These are phyloP conservation scores for Myiopsitta monachus DNA, from an alignment of 2,113 vertebrate species.

Conservation along the genomic window DNA sequence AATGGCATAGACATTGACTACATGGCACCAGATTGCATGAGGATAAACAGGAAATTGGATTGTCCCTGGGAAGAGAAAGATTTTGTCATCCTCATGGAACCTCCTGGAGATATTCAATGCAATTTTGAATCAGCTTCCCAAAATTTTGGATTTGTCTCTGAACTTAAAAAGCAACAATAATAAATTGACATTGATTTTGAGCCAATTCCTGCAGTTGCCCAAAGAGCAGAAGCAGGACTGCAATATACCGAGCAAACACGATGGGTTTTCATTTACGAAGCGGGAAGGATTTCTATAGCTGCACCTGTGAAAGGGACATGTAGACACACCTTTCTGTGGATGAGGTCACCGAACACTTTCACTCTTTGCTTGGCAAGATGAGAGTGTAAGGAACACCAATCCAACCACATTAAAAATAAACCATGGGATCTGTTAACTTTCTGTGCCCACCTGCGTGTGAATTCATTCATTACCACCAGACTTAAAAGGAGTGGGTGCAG, in stretches of 20 bases:
- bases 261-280: neutral
- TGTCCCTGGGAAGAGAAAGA: neutral
- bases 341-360: constrained; percentile 65
- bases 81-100: neutral
- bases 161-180: neutral
- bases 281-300: neutral
- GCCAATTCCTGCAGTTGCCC: neutral
- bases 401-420: constrained; percentile 40
- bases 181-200: neutral
- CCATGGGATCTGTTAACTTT: constrained; percentile 15
- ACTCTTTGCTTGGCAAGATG: constrained; percentile 7
- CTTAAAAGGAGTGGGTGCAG: constrained; percentile 39
- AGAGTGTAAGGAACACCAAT: neutral
- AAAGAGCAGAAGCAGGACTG: neutral
- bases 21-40: neutral
- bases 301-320: constrained; percentile 55
- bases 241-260: neutral
- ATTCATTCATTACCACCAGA: constrained; percentile 48
- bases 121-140: neutral
- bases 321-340: constrained; percentile 15
- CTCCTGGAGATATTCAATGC: neutral
- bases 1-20: neutral
- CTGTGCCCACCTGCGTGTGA: constrained; percentile 41
- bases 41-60: neutral
- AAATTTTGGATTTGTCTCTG: neutral